Evolutionary conservation across 2,797 vertebrate genomes (phyloP).

Genomic region (Propithecus perrieri): DNA sequence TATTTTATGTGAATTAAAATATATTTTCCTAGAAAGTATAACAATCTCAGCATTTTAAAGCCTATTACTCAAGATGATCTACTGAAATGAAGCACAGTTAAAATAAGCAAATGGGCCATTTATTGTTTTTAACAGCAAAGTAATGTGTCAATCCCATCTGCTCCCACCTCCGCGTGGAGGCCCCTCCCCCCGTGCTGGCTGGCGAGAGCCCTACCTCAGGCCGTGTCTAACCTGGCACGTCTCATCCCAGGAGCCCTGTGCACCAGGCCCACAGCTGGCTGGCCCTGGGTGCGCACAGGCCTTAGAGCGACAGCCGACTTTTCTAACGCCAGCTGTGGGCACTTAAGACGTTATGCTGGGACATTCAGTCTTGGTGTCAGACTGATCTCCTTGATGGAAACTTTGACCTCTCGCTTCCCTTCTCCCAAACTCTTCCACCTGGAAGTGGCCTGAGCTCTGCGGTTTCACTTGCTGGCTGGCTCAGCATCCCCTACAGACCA

Average conservation of each 20-base stretch:
- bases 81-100: not conserved
- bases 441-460: not conserved
- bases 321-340: not conserved
- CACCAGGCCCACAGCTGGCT: accelerated
- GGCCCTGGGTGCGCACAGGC: not conserved
- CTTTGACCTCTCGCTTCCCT: not conserved
- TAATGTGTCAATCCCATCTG: not conserved
- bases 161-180: accelerated
- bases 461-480: not conserved
- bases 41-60: not conserved
- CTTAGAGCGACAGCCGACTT: not conserved
- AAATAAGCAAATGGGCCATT: not conserved
- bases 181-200: too few relatives aligned
- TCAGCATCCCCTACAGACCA: not conserved
- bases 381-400: not conserved
- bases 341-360: not conserved
- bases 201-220: not conserved
- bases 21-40: not conserved
- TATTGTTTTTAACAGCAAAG: not conserved
- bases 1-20: not conserved
- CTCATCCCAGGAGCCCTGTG: not conserved
- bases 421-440: not conserved
- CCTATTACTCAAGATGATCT: not conserved
- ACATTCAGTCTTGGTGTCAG: not conserved
- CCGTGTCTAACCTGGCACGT: not conserved